These are phyloP conservation scores for Myrmecophaga tridactyla DNA, from an alignment of 2,113 vertebrate species.

Conservation along the genomic window DNA sequence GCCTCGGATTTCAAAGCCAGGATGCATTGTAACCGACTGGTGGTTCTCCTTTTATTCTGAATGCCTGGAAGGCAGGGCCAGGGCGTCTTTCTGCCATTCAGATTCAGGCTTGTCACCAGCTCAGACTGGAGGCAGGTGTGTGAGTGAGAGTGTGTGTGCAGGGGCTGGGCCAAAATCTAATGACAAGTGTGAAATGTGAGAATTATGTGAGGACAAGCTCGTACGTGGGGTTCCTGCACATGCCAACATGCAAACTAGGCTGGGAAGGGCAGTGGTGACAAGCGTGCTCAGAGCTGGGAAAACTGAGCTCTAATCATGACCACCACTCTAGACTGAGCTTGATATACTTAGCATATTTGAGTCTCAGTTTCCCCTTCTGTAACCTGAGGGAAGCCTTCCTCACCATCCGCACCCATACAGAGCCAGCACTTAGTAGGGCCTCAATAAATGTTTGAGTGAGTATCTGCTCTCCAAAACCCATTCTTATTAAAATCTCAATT, in stretches of 20 bases:
- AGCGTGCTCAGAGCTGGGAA: background rate
- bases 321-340: background rate
- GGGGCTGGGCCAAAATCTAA: background rate
- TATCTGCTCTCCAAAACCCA: background rate
- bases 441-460: background rate
- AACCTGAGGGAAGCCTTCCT: background rate
- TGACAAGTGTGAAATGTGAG: background rate
- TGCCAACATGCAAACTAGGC: background rate
- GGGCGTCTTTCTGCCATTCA: background rate
- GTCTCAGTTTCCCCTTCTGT: background rate
- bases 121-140: constrained; percentile 23
- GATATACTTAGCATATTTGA: background rate
- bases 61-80: background rate
- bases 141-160: background rate
- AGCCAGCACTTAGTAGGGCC: background rate
- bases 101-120: background rate
- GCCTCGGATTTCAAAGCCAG: constrained; percentile 62
- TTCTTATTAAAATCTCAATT: background rate
- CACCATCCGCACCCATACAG: background rate
- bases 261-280: too few relatives aligned
- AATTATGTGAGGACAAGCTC: background rate
- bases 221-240: background rate
- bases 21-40: background rate
- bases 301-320: background rate
- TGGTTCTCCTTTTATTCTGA: background rate